Conservation (phyloP, 2,888 invertebrate species). For the Pseudoips prasinana region DNA sequence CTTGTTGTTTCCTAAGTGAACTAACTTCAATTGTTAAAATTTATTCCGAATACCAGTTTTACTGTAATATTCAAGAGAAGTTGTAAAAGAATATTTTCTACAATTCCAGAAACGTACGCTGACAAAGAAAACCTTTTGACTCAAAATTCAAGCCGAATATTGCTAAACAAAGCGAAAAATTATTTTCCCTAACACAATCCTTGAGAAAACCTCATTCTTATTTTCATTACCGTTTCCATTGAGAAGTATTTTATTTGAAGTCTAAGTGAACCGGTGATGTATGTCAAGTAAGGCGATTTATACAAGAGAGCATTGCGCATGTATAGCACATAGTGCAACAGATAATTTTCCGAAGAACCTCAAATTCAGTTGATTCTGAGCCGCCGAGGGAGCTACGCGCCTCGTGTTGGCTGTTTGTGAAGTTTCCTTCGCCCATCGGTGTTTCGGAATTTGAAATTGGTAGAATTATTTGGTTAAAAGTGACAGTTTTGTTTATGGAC, state of each 20-base stretch:
- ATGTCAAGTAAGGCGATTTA: slow-evolving; percentile 15
- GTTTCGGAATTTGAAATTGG: slow-evolving; percentile 43
- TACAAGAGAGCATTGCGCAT: slow-evolving; percentile 49
- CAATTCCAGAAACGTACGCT: slow-evolving; percentile 31
- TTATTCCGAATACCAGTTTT: no score
- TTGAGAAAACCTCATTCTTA: slow-evolving; percentile 3
- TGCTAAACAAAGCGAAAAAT: slow-evolving; percentile 50
- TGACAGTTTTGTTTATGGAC: slow-evolving; percentile 47
- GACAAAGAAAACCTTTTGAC: slow-evolving; percentile 46
- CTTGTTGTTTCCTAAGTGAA: no score
- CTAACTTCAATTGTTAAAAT: no score
- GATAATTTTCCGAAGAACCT: slow-evolving; percentile 48
- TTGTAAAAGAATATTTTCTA: slow-evolving; percentile 24
- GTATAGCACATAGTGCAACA: slow-evolving; percentile 54
- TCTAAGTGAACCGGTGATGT: slow-evolving; percentile 29
- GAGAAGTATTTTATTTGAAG: background rate
- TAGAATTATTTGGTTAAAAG: slow-evolving; percentile 40
- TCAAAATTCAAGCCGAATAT: slow-evolving; percentile 45
- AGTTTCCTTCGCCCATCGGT: slow-evolving; percentile 47
- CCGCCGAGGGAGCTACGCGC: slow-evolving; percentile 41
- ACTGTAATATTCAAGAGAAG: no score
- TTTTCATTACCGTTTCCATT: background rate
- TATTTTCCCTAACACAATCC: slow-evolving; percentile 36
- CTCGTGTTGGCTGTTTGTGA: slow-evolving; percentile 31
- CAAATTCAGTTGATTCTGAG: slow-evolving; percentile 52